These are phyloP conservation scores for Acanthopagrus latus DNA, from an alignment of 2,797 vertebrate genomes.

Conservation along the genomic window DNA sequence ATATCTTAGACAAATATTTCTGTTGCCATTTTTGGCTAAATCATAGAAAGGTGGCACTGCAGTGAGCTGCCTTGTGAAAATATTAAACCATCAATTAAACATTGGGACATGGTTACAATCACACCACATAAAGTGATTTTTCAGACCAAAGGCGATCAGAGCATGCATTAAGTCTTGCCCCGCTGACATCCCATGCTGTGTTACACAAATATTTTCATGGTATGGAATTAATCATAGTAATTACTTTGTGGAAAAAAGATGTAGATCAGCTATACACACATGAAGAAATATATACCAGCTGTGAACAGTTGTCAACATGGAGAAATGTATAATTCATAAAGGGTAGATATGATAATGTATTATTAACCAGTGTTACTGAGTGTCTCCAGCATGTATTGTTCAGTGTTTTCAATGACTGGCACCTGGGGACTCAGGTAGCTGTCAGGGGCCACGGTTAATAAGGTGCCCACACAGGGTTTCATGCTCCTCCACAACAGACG, in stretches of 20 bases:
- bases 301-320: slow-evolving; percentile 75
- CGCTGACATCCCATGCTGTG: slow-evolving; percentile 34
- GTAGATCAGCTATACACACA: slow-evolving; percentile 25
- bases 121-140: slow-evolving; percentile 37
- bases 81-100: slow-evolving; percentile 65
- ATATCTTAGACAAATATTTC: slow-evolving; percentile 65
- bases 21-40: slow-evolving; percentile 57
- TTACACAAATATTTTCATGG: slow-evolving; percentile 53
- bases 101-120: slow-evolving; percentile 32
- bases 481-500: neutral
- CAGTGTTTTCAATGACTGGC: slow-evolving; percentile 59
- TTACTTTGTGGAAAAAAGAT: slow-evolving; percentile 44
- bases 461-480: slow-evolving; percentile 24
- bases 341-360: slow-evolving; percentile 66
- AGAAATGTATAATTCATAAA: slow-evolving; percentile 78
- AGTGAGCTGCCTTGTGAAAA: slow-evolving; percentile 44
- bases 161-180: slow-evolving; percentile 38
- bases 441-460: slow-evolving; percentile 28
- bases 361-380: slow-evolving; percentile 73
- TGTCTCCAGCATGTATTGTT: slow-evolving; percentile 52
- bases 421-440: slow-evolving; percentile 26
- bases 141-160: slow-evolving; percentile 33
- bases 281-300: slow-evolving; percentile 60
- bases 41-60: slow-evolving; percentile 19
- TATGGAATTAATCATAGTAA: slow-evolving; percentile 67